Percentiles rank a stretch among this genome's conserved stretches.
Conservation (phyloP, 2,888 invertebrate genomes). For the Leuctra nigra region DNA sequence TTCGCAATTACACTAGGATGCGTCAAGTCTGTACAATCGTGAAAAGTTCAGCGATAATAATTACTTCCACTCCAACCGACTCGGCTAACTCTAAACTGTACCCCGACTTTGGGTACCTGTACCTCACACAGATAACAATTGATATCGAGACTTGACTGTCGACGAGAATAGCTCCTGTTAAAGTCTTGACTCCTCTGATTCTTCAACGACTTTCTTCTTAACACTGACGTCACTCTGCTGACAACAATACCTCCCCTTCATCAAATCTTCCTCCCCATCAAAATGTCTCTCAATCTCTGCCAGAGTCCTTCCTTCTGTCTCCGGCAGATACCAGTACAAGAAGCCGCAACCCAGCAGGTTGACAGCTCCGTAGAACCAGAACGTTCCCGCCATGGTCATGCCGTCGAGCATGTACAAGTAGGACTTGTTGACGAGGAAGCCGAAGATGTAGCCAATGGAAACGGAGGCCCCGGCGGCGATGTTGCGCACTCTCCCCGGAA, state of each 20-base stretch:
- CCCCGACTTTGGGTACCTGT: too few relatives aligned
- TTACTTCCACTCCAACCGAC: too few relatives aligned
- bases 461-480: constrained; percentile 66
- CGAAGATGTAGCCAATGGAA: constrained; percentile 67
- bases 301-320: constrained; percentile 73
- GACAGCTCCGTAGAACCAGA: constrained; percentile 56
- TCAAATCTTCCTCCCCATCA: constrained; percentile 48
- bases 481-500: constrained; percentile 59
- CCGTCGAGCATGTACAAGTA: constrained; percentile 45
- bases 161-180: too few relatives aligned
- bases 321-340: constrained; percentile 65
- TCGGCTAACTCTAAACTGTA: too few relatives aligned
- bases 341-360: constrained; percentile 54
- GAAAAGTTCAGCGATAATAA: too few relatives aligned
- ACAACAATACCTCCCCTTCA: constrained; percentile 31
- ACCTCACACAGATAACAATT: too few relatives aligned
- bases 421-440: constrained; percentile 66
- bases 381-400: constrained; percentile 63
- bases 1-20: too few relatives aligned
- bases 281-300: constrained; percentile 65
- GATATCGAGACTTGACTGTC: too few relatives aligned
- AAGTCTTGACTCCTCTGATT: too few relatives aligned
- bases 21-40: too few relatives aligned
- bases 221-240: too few relatives aligned
- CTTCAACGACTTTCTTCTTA: too few relatives aligned